These are phyloP conservation scores for Gymnobelideus leadbeateri DNA, from an alignment of 2,113 vertebrate genomes.

Conservation along the genomic window DNA sequence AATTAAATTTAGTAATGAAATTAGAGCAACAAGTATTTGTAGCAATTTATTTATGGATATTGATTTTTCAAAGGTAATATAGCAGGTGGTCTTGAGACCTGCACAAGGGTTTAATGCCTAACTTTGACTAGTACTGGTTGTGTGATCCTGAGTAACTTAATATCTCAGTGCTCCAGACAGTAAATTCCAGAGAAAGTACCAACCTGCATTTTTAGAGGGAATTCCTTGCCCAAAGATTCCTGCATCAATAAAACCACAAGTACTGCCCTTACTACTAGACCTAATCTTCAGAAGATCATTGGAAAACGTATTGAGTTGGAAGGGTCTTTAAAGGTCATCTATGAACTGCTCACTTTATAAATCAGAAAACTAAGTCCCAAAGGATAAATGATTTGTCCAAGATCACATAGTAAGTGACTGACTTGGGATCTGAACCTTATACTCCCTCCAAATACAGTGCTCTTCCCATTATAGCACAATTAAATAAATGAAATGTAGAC, in stretches of 20 bases:
- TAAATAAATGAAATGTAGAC: conserved; percentile 9
- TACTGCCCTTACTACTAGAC: not conserved
- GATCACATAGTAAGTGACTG: not conserved
- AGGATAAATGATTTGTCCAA: not conserved
- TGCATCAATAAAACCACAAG: not conserved
- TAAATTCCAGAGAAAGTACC: not conserved
- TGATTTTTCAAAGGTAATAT: not conserved
- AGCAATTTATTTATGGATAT: conserved; percentile 23
- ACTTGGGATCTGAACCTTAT: not conserved
- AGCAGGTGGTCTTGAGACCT: not conserved
- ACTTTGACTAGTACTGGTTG: not conserved
- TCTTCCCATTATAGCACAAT: not conserved
- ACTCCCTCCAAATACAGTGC: not conserved
- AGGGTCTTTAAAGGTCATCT: not conserved
- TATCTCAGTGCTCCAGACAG: not conserved
- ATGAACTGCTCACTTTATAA: not conserved
- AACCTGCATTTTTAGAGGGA: not conserved
- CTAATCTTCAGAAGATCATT: not conserved
- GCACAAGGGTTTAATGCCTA: not conserved
- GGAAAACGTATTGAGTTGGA: not conserved
- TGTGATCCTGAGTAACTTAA: not conserved
- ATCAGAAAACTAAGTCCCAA: not conserved
- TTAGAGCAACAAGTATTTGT: not conserved
- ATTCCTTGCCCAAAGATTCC: not conserved
- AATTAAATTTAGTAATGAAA: not conserved